These are phyloP conservation scores for Hemiscyllium ocellatum DNA, from an alignment of 2,113 vertebrate genomes.

Conservation along the genomic window DNA sequence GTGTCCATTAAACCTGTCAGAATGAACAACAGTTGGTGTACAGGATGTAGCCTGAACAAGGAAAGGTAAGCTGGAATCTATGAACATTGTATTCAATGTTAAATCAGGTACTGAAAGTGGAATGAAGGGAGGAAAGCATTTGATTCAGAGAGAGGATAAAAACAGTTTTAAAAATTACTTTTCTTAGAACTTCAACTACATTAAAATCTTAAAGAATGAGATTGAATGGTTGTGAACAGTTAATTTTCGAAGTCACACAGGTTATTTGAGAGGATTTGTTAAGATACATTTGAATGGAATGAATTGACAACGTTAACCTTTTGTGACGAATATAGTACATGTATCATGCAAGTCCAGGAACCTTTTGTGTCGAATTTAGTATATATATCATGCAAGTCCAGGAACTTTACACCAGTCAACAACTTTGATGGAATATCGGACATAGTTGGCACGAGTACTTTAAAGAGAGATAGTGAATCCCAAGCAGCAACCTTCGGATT, in stretches of 20 bases:
- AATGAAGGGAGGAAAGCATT: background rate
- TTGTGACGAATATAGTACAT: background rate
- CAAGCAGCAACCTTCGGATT: background rate
- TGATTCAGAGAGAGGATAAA: background rate
- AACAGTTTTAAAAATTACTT: background rate
- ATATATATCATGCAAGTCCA: background rate
- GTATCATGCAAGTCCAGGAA: background rate
- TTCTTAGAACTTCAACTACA: background rate
- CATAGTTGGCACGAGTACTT: background rate
- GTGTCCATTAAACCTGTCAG: background rate
- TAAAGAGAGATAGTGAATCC: no score
- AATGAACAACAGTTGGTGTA: background rate
- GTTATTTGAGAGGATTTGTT: background rate
- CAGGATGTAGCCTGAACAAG: background rate
- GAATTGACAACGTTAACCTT: background rate
- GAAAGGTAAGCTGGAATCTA: background rate
- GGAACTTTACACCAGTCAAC: background rate
- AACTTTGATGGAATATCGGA: background rate
- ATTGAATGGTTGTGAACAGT: background rate
- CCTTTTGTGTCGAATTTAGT: background rate
- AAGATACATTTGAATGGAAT: background rate
- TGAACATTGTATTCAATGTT: background rate
- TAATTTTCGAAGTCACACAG: background rate
- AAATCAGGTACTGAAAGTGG: background rate
- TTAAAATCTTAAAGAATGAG: background rate